phyloP scores from a whole-genome alignment of 2,113 vertebrate genomes.

The Rhizomys pruinosus region DNA sequence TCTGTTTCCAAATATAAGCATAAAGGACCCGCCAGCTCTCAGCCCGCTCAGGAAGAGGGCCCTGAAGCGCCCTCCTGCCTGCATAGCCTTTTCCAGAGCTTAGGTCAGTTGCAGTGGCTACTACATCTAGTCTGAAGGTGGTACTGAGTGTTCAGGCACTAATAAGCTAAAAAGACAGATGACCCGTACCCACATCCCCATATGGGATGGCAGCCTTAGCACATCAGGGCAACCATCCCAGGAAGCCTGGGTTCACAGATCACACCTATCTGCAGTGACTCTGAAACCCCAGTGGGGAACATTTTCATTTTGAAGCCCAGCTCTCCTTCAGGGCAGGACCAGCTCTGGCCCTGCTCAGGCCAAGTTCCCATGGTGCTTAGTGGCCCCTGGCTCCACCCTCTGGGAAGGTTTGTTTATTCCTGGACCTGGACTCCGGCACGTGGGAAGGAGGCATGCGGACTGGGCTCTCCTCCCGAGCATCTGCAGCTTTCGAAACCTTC shows the following conservation, averaged over 20 bases:
- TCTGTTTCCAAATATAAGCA: conserved; percentile 63
- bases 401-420: too few species aligned
- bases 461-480: accelerated
- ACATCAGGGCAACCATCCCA: accelerated
- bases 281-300: accelerated
- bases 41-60: background rate
- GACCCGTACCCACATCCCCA: accelerated
- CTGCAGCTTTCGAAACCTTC: accelerated
- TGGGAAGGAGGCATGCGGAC: accelerated
- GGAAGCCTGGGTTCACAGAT: background rate
- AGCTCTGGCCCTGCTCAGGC: background rate
- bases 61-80: background rate
- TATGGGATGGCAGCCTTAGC: accelerated
- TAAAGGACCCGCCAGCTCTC: background rate
- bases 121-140: accelerated
- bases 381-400: background rate
- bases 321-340: too few species aligned
- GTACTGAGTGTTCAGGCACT: background rate
- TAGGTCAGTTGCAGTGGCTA: accelerated
- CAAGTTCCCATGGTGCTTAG: background rate
- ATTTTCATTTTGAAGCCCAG: accelerated
- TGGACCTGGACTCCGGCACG: accelerated
- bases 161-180: background rate
- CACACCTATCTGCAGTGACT: accelerated
- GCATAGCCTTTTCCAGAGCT: too few species aligned